Evolutionary conservation across 2,113 vertebrate genomes (phyloP), one percentile per base, ranked within the genome.

Genomic region (Acrocephalus arundinaceus): DNA sequence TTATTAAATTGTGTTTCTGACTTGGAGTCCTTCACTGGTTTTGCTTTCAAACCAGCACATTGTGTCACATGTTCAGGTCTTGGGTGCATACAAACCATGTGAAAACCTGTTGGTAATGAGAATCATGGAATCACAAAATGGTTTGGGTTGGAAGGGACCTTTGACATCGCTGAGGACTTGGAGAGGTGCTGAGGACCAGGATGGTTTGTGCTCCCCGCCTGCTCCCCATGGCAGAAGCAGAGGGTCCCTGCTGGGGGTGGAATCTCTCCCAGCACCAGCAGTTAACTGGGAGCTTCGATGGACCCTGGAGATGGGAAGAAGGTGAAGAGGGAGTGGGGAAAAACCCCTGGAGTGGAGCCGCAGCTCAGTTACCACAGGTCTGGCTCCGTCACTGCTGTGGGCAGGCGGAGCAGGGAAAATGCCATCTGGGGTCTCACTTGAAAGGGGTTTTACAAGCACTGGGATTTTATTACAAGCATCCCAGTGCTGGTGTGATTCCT

Each of bases 51-150:
- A n/a, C n/a, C n/a, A n/a, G n/a, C n/a, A n/a, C n/a, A n/a, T n/a
- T n/a, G 1, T 20, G 43, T 55, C 19, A 5, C 0, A 0, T 1
- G 1, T 6, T 52, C 1, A 0, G n/a, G 27, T 28, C 71, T n/a
- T 1, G 7, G 35, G 37, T 4, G 2, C 30, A 8, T 27, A 54
- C 11, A 19, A 57, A 18, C 15, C 1, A 0, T 0, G 2, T 18
- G 68, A 45, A 78, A 84, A 51, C 25, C 30, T 23, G 6, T 0
- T 62, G 65, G 43, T 37, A 49, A 14, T 15, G 16, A 33, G 52
- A 62, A 43, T 11, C 31, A 11, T 7, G 39, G 63, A 89, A 75
- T 45, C 33, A 31, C n/a, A 48, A 16, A 41, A 16, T 19, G 46
- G 2, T 12, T n/a, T n/a, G n/a, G n/a, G n/a, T n/a, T n/a, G n/a